Percentiles rank a stretch among this genome's conserved stretches.
Evolutionary conservation across 2,888 invertebrate species (phyloP).

Genomic region (Megamerina dolium): DNA sequence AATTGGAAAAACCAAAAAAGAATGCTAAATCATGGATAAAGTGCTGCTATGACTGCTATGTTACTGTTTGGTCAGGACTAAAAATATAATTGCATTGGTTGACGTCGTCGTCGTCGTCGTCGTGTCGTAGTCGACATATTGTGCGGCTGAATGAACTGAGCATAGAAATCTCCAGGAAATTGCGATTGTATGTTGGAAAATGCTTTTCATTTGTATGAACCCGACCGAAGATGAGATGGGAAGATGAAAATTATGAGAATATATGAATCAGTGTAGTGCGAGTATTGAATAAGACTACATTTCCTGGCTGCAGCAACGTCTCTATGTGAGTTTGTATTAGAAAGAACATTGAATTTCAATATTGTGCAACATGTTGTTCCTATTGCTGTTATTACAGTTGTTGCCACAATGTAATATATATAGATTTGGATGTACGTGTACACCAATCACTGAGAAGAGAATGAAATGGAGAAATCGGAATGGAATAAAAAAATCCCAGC

Average conservation of each 20-base stretch:
- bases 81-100: constrained; percentile 36
- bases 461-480: too few species aligned
- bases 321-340: too few species aligned
- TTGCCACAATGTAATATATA: too few species aligned
- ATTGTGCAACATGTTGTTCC: too few species aligned
- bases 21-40: constrained; percentile 41
- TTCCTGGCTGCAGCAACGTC: too few species aligned
- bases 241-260: background rate
- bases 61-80: constrained; percentile 7
- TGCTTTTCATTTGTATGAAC: constrained; percentile 5
- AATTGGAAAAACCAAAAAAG: constrained; percentile 33
- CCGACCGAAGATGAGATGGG: background rate
- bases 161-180: constrained; percentile 13
- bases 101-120: background rate
- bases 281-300: too few species aligned
- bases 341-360: too few species aligned
- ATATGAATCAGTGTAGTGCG: background rate
- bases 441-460: too few species aligned
- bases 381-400: too few species aligned
- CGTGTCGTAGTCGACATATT: background rate
- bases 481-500: constrained; percentile 7
- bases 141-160: background rate
- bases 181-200: constrained; percentile 9
- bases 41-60: too few species aligned
- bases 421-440: too few species aligned